These are phyloP conservation scores for Sarcophaga caerulescens DNA, from an alignment of 2,888 invertebrate species.

Conservation along the genomic window DNA sequence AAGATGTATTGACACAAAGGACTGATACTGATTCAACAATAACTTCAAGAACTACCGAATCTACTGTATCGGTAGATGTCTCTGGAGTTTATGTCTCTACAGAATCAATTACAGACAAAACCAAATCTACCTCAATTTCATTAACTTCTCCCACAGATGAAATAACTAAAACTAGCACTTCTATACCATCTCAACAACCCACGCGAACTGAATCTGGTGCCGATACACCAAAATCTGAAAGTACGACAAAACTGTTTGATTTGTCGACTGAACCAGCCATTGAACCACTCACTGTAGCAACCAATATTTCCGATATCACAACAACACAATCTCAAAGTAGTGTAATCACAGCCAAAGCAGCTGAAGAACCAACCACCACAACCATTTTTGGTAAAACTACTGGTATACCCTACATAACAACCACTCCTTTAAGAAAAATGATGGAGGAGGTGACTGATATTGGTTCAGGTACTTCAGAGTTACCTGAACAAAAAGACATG, in stretches of 20 bases:
- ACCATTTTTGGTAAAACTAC: slow-evolving; percentile 57
- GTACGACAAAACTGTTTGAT: background rate
- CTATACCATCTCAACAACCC: no score
- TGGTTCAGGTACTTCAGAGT: background rate
- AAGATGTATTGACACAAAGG: slow-evolving; percentile 3
- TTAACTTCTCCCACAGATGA: no score
- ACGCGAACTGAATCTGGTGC: background rate
- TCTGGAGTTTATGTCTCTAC: no score
- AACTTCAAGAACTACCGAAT: no score
- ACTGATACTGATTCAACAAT: background rate
- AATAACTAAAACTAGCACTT: no score
- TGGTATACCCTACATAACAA: slow-evolving; percentile 42
- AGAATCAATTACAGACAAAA: no score
- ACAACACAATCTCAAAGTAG: background rate
- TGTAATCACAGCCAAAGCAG: background rate
- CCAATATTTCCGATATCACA: background rate
- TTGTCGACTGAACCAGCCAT: background rate
- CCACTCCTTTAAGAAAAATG: slow-evolving; percentile 3
- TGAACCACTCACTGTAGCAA: background rate
- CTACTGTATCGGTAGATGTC: no score
- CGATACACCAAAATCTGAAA: background rate
- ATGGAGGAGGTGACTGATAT: background rate
- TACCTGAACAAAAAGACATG: background rate
- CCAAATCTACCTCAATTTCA: no score
- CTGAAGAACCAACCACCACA: background rate